Evolutionary conservation across 92 coral and sea anemone genomes (phyloP).

Genomic region (Paramuricea clavata): DNA sequence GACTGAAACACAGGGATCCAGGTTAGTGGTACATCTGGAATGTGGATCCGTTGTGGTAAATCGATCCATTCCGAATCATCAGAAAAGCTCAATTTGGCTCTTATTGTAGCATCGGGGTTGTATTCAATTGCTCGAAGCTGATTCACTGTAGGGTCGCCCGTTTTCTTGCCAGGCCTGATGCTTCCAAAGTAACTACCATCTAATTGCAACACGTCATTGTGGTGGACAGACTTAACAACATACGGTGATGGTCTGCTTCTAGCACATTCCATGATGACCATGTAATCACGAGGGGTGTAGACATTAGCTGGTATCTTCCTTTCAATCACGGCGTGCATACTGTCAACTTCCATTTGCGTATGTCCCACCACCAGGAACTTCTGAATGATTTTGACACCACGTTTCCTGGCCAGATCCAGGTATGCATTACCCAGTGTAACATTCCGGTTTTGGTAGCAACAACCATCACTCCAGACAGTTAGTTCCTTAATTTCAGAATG

Average conservation of each 20-base stretch:
- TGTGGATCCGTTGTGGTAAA: slow-evolving; percentile 6
- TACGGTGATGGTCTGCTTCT: not conserved
- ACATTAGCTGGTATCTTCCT: not conserved
- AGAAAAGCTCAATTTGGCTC: slow-evolving; percentile 13
- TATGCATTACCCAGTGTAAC: not conserved
- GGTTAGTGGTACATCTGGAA: not conserved
- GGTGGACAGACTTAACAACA: not conserved
- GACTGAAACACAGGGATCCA: not conserved
- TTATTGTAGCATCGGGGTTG: not conserved
- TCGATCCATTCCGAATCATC: slow-evolving; percentile 19
- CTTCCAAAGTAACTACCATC: slow-evolving; percentile 1
- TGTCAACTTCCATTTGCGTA: not conserved
- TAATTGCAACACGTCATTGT: slow-evolving; percentile 9
- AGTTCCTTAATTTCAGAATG: not conserved
- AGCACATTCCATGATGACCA: too few relatives aligned
- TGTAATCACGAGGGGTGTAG: not conserved
- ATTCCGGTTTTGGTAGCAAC: slow-evolving; percentile 33
- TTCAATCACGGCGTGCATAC: not conserved
- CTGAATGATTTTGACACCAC: not conserved
- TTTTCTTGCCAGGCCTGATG: slow-evolving; percentile 39
- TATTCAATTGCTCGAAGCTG: slow-evolving; percentile 25
- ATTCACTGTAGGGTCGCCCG: slow-evolving; percentile 39
- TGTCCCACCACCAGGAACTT: slow-evolving; percentile 24
- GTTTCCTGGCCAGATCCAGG: not conserved
- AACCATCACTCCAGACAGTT: slow-evolving; percentile 36